A percentile compares a stretch with the other conserved stretches of the same genome.
These are phyloP conservation scores for Vireo griseus DNA, from an alignment of 2,797 vertebrate species.

Conservation along the genomic window DNA sequence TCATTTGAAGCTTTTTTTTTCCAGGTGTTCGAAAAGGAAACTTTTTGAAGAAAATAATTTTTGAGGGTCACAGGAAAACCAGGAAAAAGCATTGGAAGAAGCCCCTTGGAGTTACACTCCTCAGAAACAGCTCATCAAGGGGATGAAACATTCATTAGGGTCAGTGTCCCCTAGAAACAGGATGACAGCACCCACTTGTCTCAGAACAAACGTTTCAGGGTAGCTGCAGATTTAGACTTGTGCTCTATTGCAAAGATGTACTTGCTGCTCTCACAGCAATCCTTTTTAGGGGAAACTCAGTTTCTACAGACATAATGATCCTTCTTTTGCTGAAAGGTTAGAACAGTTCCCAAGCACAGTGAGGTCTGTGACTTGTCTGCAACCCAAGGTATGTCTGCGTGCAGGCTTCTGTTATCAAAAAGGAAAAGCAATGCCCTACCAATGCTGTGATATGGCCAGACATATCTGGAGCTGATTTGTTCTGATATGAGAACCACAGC, in stretches of 20 bases:
- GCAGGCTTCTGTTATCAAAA: not conserved
- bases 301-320: not conserved
- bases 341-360: not conserved
- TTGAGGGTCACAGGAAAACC: not conserved
- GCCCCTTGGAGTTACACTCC: not conserved
- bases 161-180: not conserved
- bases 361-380: not conserved
- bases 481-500: not conserved
- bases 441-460: not conserved
- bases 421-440: not conserved
- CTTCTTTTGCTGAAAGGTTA: not conserved
- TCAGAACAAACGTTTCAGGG: not conserved
- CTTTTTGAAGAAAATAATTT: not conserved
- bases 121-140: not conserved
- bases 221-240: not conserved
- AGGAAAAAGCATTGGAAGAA: not conserved
- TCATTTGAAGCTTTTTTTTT: not conserved
- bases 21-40: not conserved
- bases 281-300: not conserved
- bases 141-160: not conserved
- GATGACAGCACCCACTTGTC: not conserved
- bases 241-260: not conserved
- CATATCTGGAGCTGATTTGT: not conserved
- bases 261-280: not conserved
- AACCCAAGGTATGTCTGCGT: not conserved